Percentiles rank a stretch among this genome's conserved stretches.
phyloP scores from a whole-genome alignment of 2,113 vertebrate species.

The Zapornia atra region DNA sequence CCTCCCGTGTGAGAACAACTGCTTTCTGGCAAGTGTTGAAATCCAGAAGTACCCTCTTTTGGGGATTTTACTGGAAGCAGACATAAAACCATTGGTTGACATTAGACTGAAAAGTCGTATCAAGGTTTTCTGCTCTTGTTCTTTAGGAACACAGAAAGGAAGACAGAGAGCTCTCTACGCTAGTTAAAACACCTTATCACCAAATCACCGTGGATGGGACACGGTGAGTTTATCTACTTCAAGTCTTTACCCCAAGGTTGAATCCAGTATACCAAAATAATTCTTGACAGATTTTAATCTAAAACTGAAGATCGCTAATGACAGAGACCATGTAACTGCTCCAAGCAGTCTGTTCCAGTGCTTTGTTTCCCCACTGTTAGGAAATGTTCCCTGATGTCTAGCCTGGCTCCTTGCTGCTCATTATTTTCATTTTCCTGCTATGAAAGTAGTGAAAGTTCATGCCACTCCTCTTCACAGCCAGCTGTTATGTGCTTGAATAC shows the following conservation, averaged over 20 bases:
- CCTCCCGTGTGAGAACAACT: neutral
- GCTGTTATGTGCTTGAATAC: neutral
- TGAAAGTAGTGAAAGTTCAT: neutral
- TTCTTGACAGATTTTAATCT: conserved; percentile 34
- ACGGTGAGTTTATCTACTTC: neutral
- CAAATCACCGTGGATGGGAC: neutral
- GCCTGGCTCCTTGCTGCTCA: neutral
- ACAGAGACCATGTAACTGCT: conserved; percentile 25
- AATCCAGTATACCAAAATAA: neutral
- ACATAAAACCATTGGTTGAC: neutral
- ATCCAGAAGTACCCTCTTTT: neutral
- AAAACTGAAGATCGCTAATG: conserved; percentile 4
- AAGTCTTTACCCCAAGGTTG: neutral
- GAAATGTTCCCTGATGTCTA: neutral
- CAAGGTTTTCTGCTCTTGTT: neutral
- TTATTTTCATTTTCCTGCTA: conserved; percentile 5
- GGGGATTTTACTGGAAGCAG: neutral
- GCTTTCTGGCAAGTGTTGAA: neutral
- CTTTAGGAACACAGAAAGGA: neutral
- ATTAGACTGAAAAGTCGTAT: neutral
- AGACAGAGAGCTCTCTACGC: neutral
- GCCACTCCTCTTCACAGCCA: neutral
- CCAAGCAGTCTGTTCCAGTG: neutral
- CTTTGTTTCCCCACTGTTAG: neutral
- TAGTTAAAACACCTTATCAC: neutral